These are phyloP conservation scores for Xiphophorus hellerii DNA, from an alignment of 2,113 vertebrate genomes.

Conservation along the genomic window DNA sequence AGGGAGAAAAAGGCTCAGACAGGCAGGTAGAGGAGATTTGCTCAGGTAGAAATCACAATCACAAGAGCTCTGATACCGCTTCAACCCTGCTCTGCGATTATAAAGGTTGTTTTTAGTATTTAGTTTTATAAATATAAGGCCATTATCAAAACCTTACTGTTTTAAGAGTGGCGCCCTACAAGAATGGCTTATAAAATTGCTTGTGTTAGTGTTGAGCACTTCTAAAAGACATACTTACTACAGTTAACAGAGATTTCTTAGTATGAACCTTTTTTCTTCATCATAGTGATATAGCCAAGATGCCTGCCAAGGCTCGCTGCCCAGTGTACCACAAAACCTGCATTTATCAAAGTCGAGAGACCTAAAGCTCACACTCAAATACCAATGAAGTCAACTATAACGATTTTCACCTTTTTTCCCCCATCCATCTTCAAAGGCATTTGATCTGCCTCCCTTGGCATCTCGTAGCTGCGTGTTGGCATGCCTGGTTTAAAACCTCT, in stretches of 20 bases:
- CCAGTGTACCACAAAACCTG: constrained; percentile 25
- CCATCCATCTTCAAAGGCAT: constrained; percentile 72
- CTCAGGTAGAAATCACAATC: constrained; percentile 38
- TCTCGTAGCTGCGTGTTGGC: constrained; percentile 69
- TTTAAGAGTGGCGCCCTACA: not conserved
- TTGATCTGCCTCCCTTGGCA: constrained; percentile 73
- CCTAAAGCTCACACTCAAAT: constrained; percentile 58
- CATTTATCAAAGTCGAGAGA: constrained; percentile 45
- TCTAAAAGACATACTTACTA: constrained; percentile 5
- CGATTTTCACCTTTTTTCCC: constrained; percentile 61
- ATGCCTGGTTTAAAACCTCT: constrained; percentile 67
- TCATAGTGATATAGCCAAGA: constrained; percentile 29
- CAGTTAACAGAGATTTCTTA: constrained; percentile 13
- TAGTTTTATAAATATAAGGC: not conserved
- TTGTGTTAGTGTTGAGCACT: not conserved
- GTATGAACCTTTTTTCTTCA: constrained; percentile 18
- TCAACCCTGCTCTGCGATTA: constrained; percentile 30
- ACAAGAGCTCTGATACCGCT: too few species aligned
- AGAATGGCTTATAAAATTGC: not conserved
- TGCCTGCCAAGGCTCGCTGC: constrained; percentile 16
- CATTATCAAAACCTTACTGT: not conserved
- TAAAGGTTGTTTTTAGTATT: not conserved
- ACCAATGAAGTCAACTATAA: constrained; percentile 63
- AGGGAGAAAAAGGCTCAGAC: constrained; percentile 28
- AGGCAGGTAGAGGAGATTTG: constrained; percentile 50